Evolutionary conservation across 2,888 invertebrate species (phyloP).

Genomic region (Zelleria hepariella): DNA sequence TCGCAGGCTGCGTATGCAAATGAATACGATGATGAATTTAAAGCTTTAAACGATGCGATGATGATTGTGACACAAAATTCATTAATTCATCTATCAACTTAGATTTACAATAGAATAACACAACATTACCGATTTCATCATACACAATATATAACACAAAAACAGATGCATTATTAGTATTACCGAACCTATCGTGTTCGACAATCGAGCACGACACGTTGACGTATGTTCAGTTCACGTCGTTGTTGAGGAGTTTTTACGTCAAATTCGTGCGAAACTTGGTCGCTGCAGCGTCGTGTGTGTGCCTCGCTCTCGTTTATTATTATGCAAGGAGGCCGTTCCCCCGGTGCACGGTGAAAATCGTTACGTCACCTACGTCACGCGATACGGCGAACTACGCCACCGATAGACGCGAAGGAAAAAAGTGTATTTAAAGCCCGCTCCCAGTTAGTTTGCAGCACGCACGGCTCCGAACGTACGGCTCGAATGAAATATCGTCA

Average conservation of each 20-base stretch:
- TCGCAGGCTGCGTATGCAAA: not conserved
- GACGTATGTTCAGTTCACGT: not conserved
- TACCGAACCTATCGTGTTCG: not conserved
- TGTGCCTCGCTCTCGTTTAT: not conserved
- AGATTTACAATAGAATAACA: no score
- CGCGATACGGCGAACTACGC: conserved; percentile 15
- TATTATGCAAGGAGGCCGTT: conserved; percentile 8
- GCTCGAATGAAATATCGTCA: not conserved
- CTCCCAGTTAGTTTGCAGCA: not conserved
- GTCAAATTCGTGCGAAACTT: not conserved
- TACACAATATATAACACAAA: not conserved
- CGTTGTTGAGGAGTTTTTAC: not conserved
- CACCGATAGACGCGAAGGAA: not conserved
- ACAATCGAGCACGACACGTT: not conserved
- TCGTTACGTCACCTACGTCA: conserved; percentile 34
- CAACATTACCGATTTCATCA: not conserved
- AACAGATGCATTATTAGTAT: not conserved
- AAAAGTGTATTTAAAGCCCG: not conserved
- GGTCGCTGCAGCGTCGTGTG: not conserved
- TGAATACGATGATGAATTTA: not conserved
- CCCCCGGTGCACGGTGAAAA: conserved; percentile 25
- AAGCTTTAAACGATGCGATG: not conserved
- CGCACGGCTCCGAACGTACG: not conserved
- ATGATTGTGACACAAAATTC: no score
- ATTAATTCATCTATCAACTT: no score